phyloP scores from a whole-genome alignment of 2,888 invertebrate genomes.

The Blastobasis lacticolella region DNA sequence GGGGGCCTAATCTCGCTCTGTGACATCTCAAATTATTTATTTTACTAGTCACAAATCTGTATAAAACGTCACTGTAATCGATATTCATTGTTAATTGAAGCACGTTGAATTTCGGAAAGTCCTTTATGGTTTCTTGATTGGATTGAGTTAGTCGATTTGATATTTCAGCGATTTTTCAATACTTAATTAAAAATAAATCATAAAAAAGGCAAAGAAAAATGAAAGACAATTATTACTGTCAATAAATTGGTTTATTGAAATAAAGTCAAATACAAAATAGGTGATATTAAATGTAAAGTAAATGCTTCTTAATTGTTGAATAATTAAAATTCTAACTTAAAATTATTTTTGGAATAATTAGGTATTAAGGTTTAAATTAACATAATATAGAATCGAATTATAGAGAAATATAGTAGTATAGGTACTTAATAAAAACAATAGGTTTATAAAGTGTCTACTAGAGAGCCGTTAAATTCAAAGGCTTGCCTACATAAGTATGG shows the following conservation, averaged over 20 bases:
- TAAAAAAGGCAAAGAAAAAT: too few species aligned
- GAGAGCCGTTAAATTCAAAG: constrained; percentile 6
- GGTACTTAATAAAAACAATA: background rate
- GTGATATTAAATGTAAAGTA: constrained; percentile 12
- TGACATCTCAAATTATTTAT: too few species aligned
- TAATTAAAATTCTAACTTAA: constrained; percentile 7
- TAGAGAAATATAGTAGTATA: constrained; percentile 2
- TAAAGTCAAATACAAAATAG: constrained; percentile 12
- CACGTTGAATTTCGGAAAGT: too few species aligned
- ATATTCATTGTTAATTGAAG: too few species aligned
- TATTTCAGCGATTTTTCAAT: too few species aligned
- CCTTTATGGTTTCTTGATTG: too few species aligned
- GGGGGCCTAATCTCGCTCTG: too few species aligned
- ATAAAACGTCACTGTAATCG: too few species aligned
- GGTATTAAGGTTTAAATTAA: constrained; percentile 5
- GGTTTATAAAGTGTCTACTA: background rate
- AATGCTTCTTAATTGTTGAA: constrained; percentile 11
- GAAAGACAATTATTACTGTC: too few species aligned
- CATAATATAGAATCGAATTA: background rate
- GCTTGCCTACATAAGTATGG: background rate
- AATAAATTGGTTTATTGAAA: background rate
- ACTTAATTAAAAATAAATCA: too few species aligned
- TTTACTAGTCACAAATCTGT: too few species aligned
- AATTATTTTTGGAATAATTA: constrained; percentile 13
- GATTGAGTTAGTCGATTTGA: too few species aligned